Evolutionary conservation across 2,113 vertebrate species (phyloP), one percentile per base, ranked within the genome.

Genomic region (Pleuronectes platessa): DNA sequence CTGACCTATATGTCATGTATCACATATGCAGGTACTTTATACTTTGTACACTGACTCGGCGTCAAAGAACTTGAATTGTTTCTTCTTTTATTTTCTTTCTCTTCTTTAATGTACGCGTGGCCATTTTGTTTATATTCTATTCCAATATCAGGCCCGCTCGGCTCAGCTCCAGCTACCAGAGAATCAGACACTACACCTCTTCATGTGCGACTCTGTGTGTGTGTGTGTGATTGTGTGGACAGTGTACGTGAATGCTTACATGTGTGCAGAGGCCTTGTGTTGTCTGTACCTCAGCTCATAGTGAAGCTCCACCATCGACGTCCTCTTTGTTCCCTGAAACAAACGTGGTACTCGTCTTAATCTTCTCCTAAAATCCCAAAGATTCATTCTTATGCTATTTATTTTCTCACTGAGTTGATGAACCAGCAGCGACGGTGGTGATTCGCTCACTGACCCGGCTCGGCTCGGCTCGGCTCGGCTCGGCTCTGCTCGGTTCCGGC

Each of bases 1-100:
- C 88, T 89, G 86, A 93, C 89, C 88, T 89, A 90, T 90, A 92
- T 79, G 90, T 92, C 88, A 91, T 85, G 90, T 92, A 93, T 90
- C 90, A 93, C 90, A 92, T 93, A 90, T 89, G 85, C 93, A 95
- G 85, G 93, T 93, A 93, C 92, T 91, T 92, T 92, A 93, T 94
- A 92, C 83, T 93, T 90, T 93, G 86, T 91, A 83, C 92, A 92
- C 81, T 83, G 90, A 93, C 86, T 92, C 55, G 42, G 81, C 86
- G 88, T 92, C 87, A 86, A 92, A 93, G 92, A 92, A 85, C 90
- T 93, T 92, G 92, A 91, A 94, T 88, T 71, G 90, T 93, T 92
- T 91, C 88, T 93, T 92, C 72, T 71, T 49, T 31, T 45, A 15
- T 47, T 47, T 49, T 49, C 45, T 26, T 49, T 71, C 68, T 61